Conservation (phyloP, 2,113 vertebrate species). For the Aleadryas rufinucha region DNA sequence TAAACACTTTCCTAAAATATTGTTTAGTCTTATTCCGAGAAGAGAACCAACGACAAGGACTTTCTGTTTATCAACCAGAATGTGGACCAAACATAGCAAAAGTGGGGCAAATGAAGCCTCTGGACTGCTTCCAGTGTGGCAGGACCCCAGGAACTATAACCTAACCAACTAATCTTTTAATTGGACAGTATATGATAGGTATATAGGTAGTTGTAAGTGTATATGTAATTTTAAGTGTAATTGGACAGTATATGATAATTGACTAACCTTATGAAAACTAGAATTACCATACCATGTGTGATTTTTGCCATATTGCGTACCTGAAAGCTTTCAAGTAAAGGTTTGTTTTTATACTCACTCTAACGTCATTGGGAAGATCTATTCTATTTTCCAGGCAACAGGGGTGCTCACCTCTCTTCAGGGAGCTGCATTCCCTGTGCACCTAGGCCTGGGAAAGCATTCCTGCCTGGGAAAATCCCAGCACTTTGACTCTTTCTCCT, state of each 20-base stretch:
- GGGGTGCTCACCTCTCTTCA: rapidly evolving
- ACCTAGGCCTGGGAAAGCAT: background rate
- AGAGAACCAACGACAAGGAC: background rate
- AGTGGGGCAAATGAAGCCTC: background rate
- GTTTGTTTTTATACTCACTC: background rate
- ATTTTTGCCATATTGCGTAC: background rate
- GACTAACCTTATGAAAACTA: background rate
- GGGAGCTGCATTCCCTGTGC: background rate
- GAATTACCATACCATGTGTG: background rate
- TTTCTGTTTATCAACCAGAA: background rate
- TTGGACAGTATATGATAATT: background rate
- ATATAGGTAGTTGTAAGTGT: too few species aligned
- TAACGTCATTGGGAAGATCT: background rate
- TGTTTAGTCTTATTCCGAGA: background rate
- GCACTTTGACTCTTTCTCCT: background rate
- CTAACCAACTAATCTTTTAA: background rate
- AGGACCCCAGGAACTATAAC: background rate
- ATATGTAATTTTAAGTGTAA: background rate
- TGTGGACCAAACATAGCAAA: background rate
- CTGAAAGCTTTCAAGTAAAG: background rate
- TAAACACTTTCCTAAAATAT: background rate
- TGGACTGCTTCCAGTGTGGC: background rate
- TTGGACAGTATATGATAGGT: background rate
- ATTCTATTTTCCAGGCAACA: background rate
- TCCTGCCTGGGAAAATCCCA: background rate